Evolutionary conservation across 2,113 vertebrate genomes (phyloP).

Genomic region (Pitta sordida): DNA sequence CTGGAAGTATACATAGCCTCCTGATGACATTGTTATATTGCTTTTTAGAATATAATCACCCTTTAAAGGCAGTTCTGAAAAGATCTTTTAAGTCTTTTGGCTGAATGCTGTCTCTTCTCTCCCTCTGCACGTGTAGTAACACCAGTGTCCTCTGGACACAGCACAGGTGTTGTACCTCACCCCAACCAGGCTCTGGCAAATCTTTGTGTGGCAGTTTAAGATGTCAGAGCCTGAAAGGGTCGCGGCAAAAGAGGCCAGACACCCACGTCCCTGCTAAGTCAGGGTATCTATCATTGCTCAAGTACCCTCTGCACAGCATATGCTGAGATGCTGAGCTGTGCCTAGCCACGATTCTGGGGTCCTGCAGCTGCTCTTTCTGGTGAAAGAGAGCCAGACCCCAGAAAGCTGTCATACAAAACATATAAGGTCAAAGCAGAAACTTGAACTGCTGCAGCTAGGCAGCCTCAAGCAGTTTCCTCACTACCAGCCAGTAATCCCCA

Average conservation of each 20-base stretch:
- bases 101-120: not conserved
- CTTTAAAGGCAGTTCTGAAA: not conserved
- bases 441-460: not conserved
- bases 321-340: not conserved
- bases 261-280: fast-evolving
- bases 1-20: not conserved
- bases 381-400: not conserved
- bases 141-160: not conserved
- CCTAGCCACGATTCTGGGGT: not conserved
- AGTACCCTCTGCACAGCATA: not conserved
- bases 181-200: not conserved
- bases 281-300: not conserved
- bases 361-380: not conserved
- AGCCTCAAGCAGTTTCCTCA: not conserved
- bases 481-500: not conserved
- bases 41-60: not conserved
- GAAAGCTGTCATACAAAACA: not conserved
- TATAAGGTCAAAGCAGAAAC: not conserved
- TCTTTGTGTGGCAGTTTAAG: not conserved
- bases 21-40: not conserved
- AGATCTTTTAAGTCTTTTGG: not conserved
- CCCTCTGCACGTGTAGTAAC: not conserved
- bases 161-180: not conserved
- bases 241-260: not conserved
- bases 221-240: not conserved